A percentile compares a stretch with the other conserved stretches of the same genome.
phyloP scores from a whole-genome alignment of 2,797 vertebrate species.

The Tauraco hartlaubi region DNA sequence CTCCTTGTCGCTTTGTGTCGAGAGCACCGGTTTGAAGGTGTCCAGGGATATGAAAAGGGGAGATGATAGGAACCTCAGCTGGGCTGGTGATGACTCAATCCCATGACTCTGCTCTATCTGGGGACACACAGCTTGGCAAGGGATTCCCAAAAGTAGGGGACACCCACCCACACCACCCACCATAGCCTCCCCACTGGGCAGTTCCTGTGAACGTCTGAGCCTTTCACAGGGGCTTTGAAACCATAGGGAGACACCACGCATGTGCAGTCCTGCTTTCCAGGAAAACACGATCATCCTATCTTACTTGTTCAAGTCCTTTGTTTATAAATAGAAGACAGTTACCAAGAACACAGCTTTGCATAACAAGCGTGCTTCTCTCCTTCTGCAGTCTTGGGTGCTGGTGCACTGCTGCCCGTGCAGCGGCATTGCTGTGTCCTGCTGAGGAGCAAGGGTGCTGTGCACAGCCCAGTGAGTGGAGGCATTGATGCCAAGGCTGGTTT shows the following conservation, averaged over 20 bases:
- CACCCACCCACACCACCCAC: not conserved
- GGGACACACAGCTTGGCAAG: not conserved
- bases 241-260: accelerated
- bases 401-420: accelerated
- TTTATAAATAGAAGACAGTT: not conserved
- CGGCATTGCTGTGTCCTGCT: not conserved
- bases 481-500: not conserved
- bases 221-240: not conserved
- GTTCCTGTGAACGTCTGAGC: not conserved
- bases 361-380: not conserved
- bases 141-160: accelerated
- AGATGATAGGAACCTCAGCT: not conserved
- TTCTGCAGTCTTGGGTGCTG: not conserved
- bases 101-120: not conserved
- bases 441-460: not conserved
- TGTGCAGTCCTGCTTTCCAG: not conserved
- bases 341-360: not conserved
- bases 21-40: accelerated
- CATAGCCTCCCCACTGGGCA: not conserved
- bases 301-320: not conserved
- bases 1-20: not conserved
- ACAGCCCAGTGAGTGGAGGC: not conserved
- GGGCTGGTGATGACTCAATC: not conserved
- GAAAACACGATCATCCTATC: not conserved
- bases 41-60: not conserved